Base-by-base conservation (phyloP, 2,113 vertebrate species). In the Gobiocypris rarus region DNA sequence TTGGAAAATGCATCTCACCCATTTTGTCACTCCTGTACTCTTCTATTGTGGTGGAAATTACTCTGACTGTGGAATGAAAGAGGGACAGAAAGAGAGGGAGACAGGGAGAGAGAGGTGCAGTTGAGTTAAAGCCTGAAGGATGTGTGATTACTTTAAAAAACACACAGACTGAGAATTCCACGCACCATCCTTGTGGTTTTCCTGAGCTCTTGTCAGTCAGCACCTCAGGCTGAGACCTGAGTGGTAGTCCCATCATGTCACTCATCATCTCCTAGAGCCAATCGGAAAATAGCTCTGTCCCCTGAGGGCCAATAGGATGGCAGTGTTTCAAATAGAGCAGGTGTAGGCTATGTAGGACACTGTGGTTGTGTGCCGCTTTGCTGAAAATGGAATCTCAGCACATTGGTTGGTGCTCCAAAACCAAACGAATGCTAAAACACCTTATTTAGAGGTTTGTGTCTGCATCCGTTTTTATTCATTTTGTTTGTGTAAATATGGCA, bases 141-240 rank as follows among this genome's bases (percentile, higher is more conserved):
- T 86, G 84, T 85, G 85, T 91, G 86, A 92, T 91, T 93, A 90
- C 92, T 92, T 91, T 87, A 71, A 92, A 89, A 89, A 74, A 80
- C 86, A 77, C 38, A 43, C 77, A 83, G 63, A 58, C 71, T 77
- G 82, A 45, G 61, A 78, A 11, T 79, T 82, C 28, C 24, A 9
- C 54, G 1, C 24, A 48, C 50, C 79, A 77, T 80, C 48, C 82
- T 75, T 41, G 24, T 28, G 80, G 48, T 83, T 38, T 59, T 84
- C 71, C 73, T 82, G 43, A 85, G 45, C 67, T 52, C 24, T 75
- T 84, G 78, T 82, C 77, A 76, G 61, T 84, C 86, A 81, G 17
- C 67, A 77, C 17, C 56, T 48, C 11, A 79, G 73, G 61, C 67
- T 73, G 31, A 73, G 52, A 84, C 82, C 71, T 34, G 31, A 81